Evolutionary conservation across 1,140 invertebrate species (phyloP).

Genomic region (Carposina sasakii): DNA sequence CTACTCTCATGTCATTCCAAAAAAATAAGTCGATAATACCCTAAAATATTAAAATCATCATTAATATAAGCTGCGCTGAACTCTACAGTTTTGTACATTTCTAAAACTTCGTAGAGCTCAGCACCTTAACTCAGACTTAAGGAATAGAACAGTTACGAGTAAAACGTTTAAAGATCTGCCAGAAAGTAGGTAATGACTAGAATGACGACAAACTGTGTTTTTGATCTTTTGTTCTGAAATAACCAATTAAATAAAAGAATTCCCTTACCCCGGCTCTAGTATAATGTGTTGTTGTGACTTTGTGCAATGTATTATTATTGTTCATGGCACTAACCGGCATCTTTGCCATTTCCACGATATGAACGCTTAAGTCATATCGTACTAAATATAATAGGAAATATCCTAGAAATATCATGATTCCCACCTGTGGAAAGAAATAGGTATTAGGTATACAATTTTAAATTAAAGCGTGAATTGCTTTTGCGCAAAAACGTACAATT

Average conservation of each 20-base stretch:
- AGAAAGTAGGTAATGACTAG: too few species aligned
- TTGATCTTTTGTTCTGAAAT: neutral
- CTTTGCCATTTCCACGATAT: slow-evolving; percentile 57
- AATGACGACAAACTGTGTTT: too few species aligned
- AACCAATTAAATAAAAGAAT: neutral
- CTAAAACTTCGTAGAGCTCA: too few species aligned
- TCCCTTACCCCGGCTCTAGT: neutral
- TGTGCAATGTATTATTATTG: too few species aligned
- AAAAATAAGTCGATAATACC: slow-evolving; percentile 38
- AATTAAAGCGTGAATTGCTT: neutral
- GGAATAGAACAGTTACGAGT: too few species aligned
- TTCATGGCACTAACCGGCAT: slow-evolving; percentile 29
- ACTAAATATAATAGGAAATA: slow-evolving; percentile 56
- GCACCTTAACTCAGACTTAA: too few species aligned
- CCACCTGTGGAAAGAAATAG: slow-evolving; percentile 38
- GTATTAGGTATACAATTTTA: neutral
- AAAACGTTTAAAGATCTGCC: too few species aligned
- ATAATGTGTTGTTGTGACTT: neutral
- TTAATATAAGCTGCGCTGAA: too few species aligned
- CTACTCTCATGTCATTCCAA: slow-evolving; percentile 56
- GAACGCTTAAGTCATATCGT: slow-evolving; percentile 59
- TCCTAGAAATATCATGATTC: slow-evolving; percentile 61
- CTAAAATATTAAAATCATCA: too few species aligned
- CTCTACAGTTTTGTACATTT: too few species aligned
- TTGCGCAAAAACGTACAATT: slow-evolving; percentile 25